Evolutionary conservation across 2,888 invertebrate species (phyloP), one percentile per base, ranked within the genome.

Genomic region (Gortyna flavago): DNA sequence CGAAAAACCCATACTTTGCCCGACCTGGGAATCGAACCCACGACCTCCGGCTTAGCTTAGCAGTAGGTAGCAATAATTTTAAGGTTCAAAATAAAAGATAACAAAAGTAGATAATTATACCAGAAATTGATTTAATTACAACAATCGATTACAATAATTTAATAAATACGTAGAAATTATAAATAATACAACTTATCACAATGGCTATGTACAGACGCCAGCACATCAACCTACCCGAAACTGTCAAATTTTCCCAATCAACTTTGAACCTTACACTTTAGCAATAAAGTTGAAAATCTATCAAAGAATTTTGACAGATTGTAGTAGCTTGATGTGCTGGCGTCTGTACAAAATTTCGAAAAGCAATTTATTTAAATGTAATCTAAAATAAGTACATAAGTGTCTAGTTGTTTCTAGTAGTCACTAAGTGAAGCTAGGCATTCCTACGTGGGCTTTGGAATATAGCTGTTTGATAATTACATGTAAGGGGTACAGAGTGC

Each of bases 381-480:
- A 73, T 79, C 82, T 89, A 85, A 84, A 85, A 81, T 89, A 89
- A 88, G 88, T 88, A 89, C 84, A 84, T 81, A 85, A 25, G 16
- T 77, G 74, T 64, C 80, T 85, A 86, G 44, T 11, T 75, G 66
- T 75, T 68, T 76, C 75, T 83, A 84, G 80, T 74, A 67, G 87
- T 82, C 75, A 83, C 83, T 85, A 85, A 75, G 72, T 83, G 77
- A 85, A 85, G 85, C 90, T 93, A 92, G 87, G 71, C 75, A 82
- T 79, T 80, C 77, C 84, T 89, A 90, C 87, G 35, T 85, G 89
- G 89, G 90, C 94, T 94, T 94, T 94, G 94, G 94, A 91, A 90
- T 90, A 89, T 89, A 94, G 94, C 94, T 94, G 93, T 88, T 89
- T 89, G 59, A 79, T 87, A 85, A 85, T 84, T 89, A 88, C 76